These are phyloP conservation scores for Trichonephila inaurata DNA, from an alignment of 1,140 invertebrate genomes.

Conservation along the genomic window DNA sequence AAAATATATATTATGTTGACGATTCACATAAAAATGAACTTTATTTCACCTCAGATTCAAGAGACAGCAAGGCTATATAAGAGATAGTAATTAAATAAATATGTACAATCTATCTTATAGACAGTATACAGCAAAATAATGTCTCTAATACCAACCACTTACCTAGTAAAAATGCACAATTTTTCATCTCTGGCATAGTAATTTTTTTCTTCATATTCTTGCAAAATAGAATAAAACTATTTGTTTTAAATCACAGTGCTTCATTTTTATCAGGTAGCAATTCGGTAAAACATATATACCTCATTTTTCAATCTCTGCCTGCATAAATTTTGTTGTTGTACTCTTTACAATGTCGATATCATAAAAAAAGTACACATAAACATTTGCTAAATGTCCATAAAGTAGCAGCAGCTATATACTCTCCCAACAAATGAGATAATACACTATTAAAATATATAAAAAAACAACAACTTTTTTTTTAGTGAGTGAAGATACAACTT, in stretches of 20 bases:
- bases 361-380: slow-evolving; percentile 45
- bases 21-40: neutral
- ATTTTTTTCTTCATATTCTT: slow-evolving; percentile 28
- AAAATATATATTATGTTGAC: slow-evolving; percentile 48
- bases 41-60: slow-evolving; percentile 59
- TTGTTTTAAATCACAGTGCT: slow-evolving; percentile 71
- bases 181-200: slow-evolving; percentile 41
- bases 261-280: slow-evolving; percentile 62
- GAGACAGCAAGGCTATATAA: slow-evolving; percentile 12
- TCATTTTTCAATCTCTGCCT: neutral
- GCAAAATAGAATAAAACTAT: slow-evolving; percentile 68
- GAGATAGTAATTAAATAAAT: slow-evolving; percentile 63
- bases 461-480: slow-evolving; percentile 35
- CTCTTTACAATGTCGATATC: slow-evolving; percentile 48
- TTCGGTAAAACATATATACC: slow-evolving; percentile 33
- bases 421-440: slow-evolving; percentile 60
- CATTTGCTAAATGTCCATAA: slow-evolving; percentile 12
- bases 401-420: slow-evolving; percentile 56
- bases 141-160: slow-evolving; percentile 55
- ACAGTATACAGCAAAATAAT: slow-evolving; percentile 63
- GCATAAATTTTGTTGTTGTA: slow-evolving; percentile 13
- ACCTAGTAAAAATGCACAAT: slow-evolving; percentile 62
- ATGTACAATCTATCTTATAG: slow-evolving; percentile 60
- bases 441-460: slow-evolving; percentile 61
- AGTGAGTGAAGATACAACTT: slow-evolving; percentile 19